Evolutionary conservation across 2,888 invertebrate genomes (phyloP).

Genomic region (Leptinotarsa peninsularis): DNA sequence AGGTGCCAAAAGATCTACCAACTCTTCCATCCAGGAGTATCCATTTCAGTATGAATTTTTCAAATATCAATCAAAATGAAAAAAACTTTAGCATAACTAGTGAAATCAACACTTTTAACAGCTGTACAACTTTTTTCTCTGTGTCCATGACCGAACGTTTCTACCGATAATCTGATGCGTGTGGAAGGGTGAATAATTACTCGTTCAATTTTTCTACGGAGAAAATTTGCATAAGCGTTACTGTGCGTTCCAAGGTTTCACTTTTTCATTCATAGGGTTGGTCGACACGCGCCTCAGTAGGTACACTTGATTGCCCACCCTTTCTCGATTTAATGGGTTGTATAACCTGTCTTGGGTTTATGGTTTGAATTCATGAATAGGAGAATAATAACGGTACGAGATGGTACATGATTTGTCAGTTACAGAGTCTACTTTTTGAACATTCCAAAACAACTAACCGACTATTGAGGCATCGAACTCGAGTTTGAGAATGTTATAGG

Average conservation of each 20-base stretch:
- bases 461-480: background rate
- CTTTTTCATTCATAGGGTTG: conserved; percentile 41
- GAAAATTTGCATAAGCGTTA: conserved; percentile 59
- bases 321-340: conserved; percentile 19
- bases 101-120: too few relatives aligned
- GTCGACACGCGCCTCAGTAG: conserved; percentile 56
- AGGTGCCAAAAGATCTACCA: too few relatives aligned
- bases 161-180: conserved; percentile 38
- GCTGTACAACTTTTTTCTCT: too few relatives aligned
- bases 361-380: conserved; percentile 22
- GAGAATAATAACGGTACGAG: conserved; percentile 19
- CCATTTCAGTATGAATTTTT: too few relatives aligned
- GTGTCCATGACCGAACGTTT: conserved; percentile 10
- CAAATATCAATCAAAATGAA: too few relatives aligned
- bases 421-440: background rate
- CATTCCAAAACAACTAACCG: background rate
- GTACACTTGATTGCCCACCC: conserved; percentile 37
- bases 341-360: conserved; percentile 9
- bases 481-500: too few relatives aligned
- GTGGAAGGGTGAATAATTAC: conserved; percentile 55
- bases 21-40: too few relatives aligned
- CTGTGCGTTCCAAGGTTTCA: conserved; percentile 48
- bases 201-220: conserved; percentile 51
- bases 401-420: conserved; percentile 6
- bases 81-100: too few relatives aligned